phyloP scores from a whole-genome alignment of 1,140 invertebrate genomes.

The Drosophila subobscura region DNA sequence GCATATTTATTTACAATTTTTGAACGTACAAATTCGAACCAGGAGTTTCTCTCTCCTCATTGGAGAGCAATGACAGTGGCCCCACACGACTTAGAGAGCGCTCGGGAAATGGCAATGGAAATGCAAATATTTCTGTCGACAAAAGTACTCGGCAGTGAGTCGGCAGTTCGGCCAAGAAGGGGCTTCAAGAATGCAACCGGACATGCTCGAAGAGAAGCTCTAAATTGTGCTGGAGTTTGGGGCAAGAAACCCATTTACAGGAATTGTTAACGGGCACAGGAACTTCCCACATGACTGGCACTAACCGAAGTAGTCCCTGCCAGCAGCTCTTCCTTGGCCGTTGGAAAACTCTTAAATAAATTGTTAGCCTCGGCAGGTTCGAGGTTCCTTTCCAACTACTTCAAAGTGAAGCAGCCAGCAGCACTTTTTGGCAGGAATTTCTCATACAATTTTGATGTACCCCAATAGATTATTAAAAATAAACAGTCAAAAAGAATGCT shows the following conservation, averaged over 20 bases:
- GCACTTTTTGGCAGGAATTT: conserved; percentile 35
- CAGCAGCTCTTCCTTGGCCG: background rate
- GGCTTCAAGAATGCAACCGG: conserved; percentile 51
- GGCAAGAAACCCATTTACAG: conserved; percentile 52
- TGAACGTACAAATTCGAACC: conserved; percentile 68
- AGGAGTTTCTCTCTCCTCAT: conserved; percentile 37
- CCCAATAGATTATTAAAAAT: conserved; percentile 1
- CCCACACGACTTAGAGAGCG: conserved; percentile 47
- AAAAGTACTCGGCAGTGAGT: conserved; percentile 65
- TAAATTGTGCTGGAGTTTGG: conserved; percentile 19
- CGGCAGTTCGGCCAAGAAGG: conserved; percentile 31
- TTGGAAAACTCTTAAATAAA: conserved; percentile 44
- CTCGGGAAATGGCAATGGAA: conserved; percentile 70
- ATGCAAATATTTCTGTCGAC: conserved; percentile 67
- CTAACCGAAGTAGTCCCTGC: background rate
- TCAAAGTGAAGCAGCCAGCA: conserved; percentile 4
- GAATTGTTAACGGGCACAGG: conserved; percentile 28
- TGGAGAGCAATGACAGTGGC: conserved; percentile 52
- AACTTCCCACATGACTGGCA: conserved; percentile 44
- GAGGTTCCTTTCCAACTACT: background rate
- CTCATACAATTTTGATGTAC: conserved; percentile 1
- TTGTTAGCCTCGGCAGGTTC: conserved; percentile 40
- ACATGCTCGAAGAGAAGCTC: conserved; percentile 55
- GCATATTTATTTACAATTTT: conserved; percentile 77
- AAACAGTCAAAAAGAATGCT: background rate